A percentile compares a stretch with the other conserved stretches of the same genome.
phyloP scores from a whole-genome alignment of 1,140 invertebrate species.

The Brachionus angularis region DNA sequence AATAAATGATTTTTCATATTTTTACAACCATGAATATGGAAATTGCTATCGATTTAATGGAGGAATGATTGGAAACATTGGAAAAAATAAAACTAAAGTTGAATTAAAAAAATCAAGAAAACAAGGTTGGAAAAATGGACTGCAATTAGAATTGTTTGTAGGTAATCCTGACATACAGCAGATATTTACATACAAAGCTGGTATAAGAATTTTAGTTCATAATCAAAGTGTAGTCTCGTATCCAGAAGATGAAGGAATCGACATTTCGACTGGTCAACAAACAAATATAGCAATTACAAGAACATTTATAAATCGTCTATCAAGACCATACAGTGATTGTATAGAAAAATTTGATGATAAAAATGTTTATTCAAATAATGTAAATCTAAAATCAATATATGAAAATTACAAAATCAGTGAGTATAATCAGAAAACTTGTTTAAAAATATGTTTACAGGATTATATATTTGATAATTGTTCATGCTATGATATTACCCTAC shows the following conservation, averaged over 20 bases:
- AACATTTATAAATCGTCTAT: not conserved
- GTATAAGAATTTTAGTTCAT: conserved; percentile 2
- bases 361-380: not conserved
- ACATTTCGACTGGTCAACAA: not conserved
- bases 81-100: no score
- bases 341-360: not conserved
- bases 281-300: conserved; percentile 10
- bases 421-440: not conserved
- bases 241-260: not conserved
- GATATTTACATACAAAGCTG: not conserved
- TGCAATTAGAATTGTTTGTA: not conserved
- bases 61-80: not conserved
- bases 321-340: conserved; percentile 1
- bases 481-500: not conserved
- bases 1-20: conserved; percentile 23
- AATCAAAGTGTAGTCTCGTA: not conserved
- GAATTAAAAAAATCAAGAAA: not conserved
- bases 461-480: not conserved
- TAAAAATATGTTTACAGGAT: not conserved
- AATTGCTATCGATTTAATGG: conserved; percentile 44
- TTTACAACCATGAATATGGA: conserved; percentile 25
- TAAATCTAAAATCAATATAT: not conserved
- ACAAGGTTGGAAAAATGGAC: not conserved
- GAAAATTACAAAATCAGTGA: not conserved
- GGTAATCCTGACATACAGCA: not conserved